Conservation (phyloP, 2,797 vertebrate species). For the Rhinophrynus dorsalis region DNA sequence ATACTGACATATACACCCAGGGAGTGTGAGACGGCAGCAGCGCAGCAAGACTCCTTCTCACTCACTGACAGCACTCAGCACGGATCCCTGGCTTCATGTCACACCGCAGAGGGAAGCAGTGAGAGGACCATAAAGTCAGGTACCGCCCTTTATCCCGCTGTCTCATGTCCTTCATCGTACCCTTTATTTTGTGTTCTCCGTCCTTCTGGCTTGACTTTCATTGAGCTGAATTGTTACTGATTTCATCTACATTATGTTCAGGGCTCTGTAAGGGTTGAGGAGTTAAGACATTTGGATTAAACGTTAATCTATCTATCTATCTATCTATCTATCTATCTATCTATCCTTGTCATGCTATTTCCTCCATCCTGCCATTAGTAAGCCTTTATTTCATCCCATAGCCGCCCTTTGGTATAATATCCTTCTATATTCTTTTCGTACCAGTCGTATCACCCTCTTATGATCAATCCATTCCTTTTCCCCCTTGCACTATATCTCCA, state of each 20-base stretch:
- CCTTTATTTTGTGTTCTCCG: not conserved
- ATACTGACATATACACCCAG: slow-evolving; percentile 17
- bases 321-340: too few relatives aligned
- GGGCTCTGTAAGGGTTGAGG: too few relatives aligned
- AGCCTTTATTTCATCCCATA: not conserved
- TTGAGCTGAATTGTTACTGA: too few relatives aligned
- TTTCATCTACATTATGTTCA: too few relatives aligned
- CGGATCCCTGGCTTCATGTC: slow-evolving; percentile 26
- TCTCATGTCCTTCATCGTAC: not conserved
- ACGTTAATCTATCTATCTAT: too few relatives aligned
- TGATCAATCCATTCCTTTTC: not conserved
- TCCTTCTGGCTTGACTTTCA: not conserved
- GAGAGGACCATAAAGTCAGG: slow-evolving; percentile 33
- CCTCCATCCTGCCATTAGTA: not conserved
- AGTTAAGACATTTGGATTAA: too few relatives aligned
- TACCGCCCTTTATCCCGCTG: slow-evolving; percentile 19
- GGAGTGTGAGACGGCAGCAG: slow-evolving; percentile 29
- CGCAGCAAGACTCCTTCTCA: slow-evolving; percentile 1
- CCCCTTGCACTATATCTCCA: not conserved
- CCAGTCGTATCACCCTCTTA: not conserved
- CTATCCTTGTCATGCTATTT: too few relatives aligned
- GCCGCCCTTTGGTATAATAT: too few relatives aligned
- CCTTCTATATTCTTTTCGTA: not conserved
- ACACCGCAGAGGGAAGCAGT: slow-evolving; percentile 31
- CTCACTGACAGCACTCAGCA: slow-evolving; percentile 3